These are phyloP conservation scores for Myotis yumanensis DNA, from an alignment of 2,113 vertebrate genomes.

Conservation along the genomic window DNA sequence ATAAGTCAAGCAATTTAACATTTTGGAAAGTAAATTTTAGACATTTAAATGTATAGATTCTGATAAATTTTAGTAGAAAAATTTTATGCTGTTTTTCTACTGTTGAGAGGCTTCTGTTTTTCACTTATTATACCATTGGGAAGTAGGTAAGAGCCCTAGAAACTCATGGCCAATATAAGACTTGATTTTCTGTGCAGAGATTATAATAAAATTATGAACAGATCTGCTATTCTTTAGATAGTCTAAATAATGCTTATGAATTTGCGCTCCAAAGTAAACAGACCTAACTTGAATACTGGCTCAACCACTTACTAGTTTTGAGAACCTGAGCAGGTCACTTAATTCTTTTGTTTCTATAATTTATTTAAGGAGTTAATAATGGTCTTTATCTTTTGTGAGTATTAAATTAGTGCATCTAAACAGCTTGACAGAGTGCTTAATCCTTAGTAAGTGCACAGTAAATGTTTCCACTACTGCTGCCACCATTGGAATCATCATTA, in stretches of 20 bases:
- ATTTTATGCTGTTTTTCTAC: neutral
- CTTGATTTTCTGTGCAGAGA: neutral
- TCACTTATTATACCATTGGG: neutral
- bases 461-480: neutral
- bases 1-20: neutral
- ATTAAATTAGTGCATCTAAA: neutral
- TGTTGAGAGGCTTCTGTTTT: neutral
- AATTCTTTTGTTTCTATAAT: neutral
- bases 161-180: neutral
- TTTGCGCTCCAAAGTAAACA: conserved; percentile 5
- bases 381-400: conserved; percentile 12
- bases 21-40: conserved; percentile 38
- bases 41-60: conserved; percentile 23
- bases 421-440: neutral
- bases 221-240: neutral
- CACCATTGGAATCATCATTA: neutral
- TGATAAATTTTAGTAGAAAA: conserved; percentile 5
- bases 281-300: neutral
- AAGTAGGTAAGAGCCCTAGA: neutral
- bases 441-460: neutral
- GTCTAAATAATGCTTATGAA: conserved; percentile 20
- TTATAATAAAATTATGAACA: neutral
- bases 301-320: neutral
- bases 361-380: neutral
- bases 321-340: neutral